A percentile compares a stretch with the other conserved stretches of the same genome.
Conservation (phyloP, 2,797 vertebrate species). For the Heliangelus exortis region DNA sequence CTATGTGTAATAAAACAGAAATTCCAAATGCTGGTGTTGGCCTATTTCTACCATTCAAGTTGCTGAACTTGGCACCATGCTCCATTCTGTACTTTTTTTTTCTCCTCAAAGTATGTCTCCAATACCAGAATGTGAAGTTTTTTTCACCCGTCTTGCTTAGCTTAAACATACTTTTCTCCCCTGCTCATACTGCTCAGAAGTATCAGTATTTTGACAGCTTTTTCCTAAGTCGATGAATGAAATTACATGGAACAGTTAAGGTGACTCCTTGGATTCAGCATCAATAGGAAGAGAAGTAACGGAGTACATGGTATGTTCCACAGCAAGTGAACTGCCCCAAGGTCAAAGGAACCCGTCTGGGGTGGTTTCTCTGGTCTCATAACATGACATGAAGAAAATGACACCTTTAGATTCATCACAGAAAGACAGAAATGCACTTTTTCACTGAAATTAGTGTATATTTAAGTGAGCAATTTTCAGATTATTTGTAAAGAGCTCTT, state of each 20-base stretch:
- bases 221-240: neutral
- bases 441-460: neutral
- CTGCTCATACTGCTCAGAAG: neutral
- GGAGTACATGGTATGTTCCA: neutral
- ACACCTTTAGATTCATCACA: neutral
- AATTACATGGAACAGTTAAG: neutral
- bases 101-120: neutral
- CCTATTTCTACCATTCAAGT: neutral
- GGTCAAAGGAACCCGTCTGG: neutral
- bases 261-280: neutral
- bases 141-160: neutral
- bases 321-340: neutral
- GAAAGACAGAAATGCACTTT: neutral
- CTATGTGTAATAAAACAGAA: conserved; percentile 34
- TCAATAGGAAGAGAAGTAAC: neutral
- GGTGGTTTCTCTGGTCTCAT: neutral
- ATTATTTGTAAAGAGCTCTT: neutral
- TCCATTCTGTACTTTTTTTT: neutral
- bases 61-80: neutral
- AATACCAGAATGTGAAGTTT: neutral
- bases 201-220: neutral
- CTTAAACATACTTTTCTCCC: neutral
- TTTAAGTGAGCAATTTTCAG: neutral
- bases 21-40: conserved; percentile 18
- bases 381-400: neutral